phyloP scores from a whole-genome alignment of 2,888 invertebrate genomes.

The Xylota sylvarum region DNA sequence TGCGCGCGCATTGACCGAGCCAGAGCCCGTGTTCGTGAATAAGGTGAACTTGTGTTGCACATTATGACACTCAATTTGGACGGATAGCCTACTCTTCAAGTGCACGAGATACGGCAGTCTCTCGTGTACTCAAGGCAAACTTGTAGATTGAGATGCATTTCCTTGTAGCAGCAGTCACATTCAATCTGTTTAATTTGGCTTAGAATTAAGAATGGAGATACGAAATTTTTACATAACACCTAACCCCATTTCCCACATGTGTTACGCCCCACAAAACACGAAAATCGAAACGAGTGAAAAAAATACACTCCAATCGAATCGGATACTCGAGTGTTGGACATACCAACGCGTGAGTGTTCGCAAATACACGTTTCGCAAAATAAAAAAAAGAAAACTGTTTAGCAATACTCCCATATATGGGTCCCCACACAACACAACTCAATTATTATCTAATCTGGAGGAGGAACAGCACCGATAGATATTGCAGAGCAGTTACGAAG shows the following conservation, averaged over 20 bases:
- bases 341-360: slow-evolving; percentile 22
- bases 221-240: slow-evolving; percentile 22
- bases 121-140: slow-evolving; percentile 55
- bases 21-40: slow-evolving; percentile 50
- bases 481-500: slow-evolving; percentile 52
- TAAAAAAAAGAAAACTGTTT: slow-evolving; percentile 30
- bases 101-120: slow-evolving; percentile 19
- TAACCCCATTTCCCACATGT: slow-evolving; percentile 8
- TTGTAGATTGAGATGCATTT: slow-evolving; percentile 51
- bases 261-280: background rate
- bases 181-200: background rate
- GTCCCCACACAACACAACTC: slow-evolving; percentile 19
- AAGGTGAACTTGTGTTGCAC: slow-evolving; percentile 69
- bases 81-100: slow-evolving; percentile 26
- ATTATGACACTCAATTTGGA: slow-evolving; percentile 65
- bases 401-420: slow-evolving; percentile 55
- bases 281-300: slow-evolving; percentile 25
- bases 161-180: slow-evolving; percentile 20
- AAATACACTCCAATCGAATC: slow-evolving; percentile 19
- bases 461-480: slow-evolving; percentile 40
- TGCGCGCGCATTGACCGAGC: slow-evolving; percentile 60
- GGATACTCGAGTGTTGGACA: background rate
- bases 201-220: slow-evolving; percentile 5
- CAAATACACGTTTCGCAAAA: slow-evolving; percentile 52
- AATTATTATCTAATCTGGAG: slow-evolving; percentile 68